Conservation (phyloP, 2,888 invertebrate species). For the Mycalesis mineus region DNA sequence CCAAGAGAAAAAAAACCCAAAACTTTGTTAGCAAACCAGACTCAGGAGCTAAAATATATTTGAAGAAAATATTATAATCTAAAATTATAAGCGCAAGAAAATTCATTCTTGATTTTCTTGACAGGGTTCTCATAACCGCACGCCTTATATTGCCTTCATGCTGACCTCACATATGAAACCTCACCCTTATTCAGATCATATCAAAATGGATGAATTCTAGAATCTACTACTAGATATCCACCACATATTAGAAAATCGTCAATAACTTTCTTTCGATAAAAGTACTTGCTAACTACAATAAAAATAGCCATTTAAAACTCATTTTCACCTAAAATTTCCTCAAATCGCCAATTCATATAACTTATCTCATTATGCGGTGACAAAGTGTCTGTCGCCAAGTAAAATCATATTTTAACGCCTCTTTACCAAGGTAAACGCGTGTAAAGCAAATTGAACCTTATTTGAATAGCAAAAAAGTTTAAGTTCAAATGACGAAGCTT, state of each 20-base stretch:
- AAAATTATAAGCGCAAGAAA: too few relatives aligned
- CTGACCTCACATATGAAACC: too few relatives aligned
- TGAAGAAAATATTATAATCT: too few relatives aligned
- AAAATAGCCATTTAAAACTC: background rate
- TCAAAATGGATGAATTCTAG: too few relatives aligned
- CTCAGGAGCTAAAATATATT: too few relatives aligned
- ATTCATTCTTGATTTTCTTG: too few relatives aligned
- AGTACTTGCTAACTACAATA: background rate
- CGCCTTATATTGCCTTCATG: too few relatives aligned
- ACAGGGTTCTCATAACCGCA: too few relatives aligned
- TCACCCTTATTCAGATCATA: too few relatives aligned
- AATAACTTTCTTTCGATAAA: background rate
- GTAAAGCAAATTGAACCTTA: constrained; percentile 4
- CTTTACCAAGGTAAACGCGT: background rate
- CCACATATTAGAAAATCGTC: background rate
- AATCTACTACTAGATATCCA: too few relatives aligned
- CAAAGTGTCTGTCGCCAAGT: constrained; percentile 21
- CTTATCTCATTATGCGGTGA: constrained; percentile 21
- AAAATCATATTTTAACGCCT: constrained; percentile 18
- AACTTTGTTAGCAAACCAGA: too few relatives aligned
- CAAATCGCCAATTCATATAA: constrained; percentile 17
- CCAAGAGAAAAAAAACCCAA: too few relatives aligned
- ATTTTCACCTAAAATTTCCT: background rate
- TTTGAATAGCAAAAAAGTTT: accelerated
- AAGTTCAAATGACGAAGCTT: background rate